Evolutionary conservation across 53 echinoderm and acorn worm species (phyloP).

Genomic region (Antedon mediterranea): DNA sequence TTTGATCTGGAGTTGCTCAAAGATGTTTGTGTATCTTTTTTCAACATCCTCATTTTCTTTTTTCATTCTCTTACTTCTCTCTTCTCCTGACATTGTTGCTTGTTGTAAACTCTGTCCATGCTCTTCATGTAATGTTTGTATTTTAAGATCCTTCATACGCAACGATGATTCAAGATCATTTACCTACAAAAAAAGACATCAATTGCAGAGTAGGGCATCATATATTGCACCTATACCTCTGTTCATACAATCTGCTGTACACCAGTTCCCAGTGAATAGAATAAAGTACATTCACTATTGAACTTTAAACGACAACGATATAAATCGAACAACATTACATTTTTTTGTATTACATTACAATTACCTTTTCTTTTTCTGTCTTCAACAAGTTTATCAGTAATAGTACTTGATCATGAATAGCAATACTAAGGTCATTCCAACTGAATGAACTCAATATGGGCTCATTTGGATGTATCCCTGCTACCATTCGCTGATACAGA

Average conservation of each 20-base stretch:
- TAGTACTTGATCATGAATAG: constrained; percentile 70
- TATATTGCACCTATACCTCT: too few relatives aligned
- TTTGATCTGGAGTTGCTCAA: constrained; percentile 41
- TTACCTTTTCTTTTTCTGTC: constrained; percentile 53
- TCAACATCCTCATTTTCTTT: constrained; percentile 55
- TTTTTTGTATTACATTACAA: too few relatives aligned
- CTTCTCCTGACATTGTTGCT: constrained; percentile 30
- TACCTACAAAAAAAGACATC: constrained; percentile 24
- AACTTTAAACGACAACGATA: too few relatives aligned
- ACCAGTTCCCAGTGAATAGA: too few relatives aligned
- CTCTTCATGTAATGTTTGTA: constrained; percentile 40
- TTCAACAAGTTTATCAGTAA: constrained; percentile 45
- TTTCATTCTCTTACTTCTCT: constrained; percentile 41
- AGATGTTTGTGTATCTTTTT: constrained; percentile 52
- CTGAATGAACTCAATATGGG: constrained; percentile 28
- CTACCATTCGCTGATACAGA: constrained; percentile 69
- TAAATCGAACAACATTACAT: too few relatives aligned
- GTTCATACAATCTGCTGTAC: too few relatives aligned
- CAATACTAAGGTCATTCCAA: constrained; percentile 66
- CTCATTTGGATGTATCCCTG: constrained; percentile 36
- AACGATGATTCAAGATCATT: constrained; percentile 45
- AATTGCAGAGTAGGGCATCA: too few relatives aligned
- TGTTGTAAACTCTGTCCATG: constrained; percentile 64
- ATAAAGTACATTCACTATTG: too few relatives aligned
- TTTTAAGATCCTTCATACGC: constrained; percentile 50